Evolutionary conservation across 2,888 invertebrate genomes (phyloP), one percentile per base, ranked within the genome.

Genomic region (Agriopis marginaria): DNA sequence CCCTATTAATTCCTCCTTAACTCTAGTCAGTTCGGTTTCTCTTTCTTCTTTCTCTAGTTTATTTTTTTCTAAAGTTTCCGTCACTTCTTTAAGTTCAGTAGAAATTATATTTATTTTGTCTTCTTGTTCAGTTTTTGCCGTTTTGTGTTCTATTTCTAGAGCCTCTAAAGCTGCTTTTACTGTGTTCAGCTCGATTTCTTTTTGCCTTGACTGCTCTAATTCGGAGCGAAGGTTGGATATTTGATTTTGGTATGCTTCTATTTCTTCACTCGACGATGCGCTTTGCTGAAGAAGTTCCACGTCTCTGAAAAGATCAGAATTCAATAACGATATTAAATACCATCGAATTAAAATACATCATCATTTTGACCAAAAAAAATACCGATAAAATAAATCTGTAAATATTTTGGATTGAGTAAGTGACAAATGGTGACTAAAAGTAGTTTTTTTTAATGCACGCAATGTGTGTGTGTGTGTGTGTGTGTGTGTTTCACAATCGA

Each of bases 191-290:
- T 89, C 94, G 9, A 89, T 86, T 77, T 95, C 95, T 73, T 95
- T 92, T 77, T 95, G 95, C 75, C 95, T 95, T 0, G 95, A 88
- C 60, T 93, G 91, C 81, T 95, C 93, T 44, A 94, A 77, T 68
- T 94, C 93, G 45, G 79, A 79, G n/a, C 94, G 85, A 47, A 94
- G 84, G 72, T 86, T 89, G 14, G 86, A 74, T 79, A 94, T 83
- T 84, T 94, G 89, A 6, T 74, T 86, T 83, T 93, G 92, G 76
- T 93, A 93, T 0, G 89, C 89, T 75, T 94, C 94, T 44, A 92
- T 82, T 76, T 94, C 94, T 86, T 94, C 94, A 73, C 91, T 93
- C 2, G 92, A 86, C 1, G 94, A 93, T 17, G 93, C 84, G 70
- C 89, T 93, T 83, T 94, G 94, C 79, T 94, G 94, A 0, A 94